A percentile compares a stretch with the other conserved stretches of the same genome.
phyloP scores from a whole-genome alignment of 2,888 invertebrate genomes.

The Ornithoptera alexandrae region DNA sequence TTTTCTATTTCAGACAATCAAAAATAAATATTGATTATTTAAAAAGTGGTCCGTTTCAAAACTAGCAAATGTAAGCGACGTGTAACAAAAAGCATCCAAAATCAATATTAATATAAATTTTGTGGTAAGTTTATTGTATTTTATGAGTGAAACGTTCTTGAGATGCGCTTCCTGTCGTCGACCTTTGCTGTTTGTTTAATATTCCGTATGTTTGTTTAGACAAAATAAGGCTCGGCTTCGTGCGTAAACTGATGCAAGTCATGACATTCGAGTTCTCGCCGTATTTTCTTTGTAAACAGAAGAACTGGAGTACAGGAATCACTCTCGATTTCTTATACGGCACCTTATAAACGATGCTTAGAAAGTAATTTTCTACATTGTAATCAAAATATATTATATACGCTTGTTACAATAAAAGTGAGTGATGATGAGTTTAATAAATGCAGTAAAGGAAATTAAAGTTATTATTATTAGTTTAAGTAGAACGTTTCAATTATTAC shows the following conservation, averaged over 20 bases:
- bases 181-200: conserved; percentile 61
- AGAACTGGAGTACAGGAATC: conserved; percentile 31
- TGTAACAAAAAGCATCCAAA: conserved; percentile 1
- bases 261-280: conserved; percentile 44
- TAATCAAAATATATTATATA: background rate
- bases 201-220: conserved; percentile 58
- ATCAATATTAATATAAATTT: conserved; percentile 31
- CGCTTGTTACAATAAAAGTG: too few species aligned
- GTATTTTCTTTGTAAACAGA: conserved; percentile 43
- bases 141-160: conserved; percentile 40
- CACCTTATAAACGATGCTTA: conserved; percentile 10
- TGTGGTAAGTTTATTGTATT: conserved; percentile 17
- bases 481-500: too few species aligned
- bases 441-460: too few species aligned
- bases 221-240: conserved; percentile 51
- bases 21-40: background rate
- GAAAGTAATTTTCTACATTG: background rate
- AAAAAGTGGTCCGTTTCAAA: background rate
- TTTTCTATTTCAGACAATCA: background rate
- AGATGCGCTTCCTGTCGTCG: conserved; percentile 49
- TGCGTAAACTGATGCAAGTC: conserved; percentile 62
- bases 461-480: too few species aligned
- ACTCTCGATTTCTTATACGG: conserved; percentile 44
- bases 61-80: background rate
- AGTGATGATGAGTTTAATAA: too few species aligned